Evolutionary conservation across 2,113 vertebrate species (phyloP).

Genomic region (Enhydra lutris): DNA sequence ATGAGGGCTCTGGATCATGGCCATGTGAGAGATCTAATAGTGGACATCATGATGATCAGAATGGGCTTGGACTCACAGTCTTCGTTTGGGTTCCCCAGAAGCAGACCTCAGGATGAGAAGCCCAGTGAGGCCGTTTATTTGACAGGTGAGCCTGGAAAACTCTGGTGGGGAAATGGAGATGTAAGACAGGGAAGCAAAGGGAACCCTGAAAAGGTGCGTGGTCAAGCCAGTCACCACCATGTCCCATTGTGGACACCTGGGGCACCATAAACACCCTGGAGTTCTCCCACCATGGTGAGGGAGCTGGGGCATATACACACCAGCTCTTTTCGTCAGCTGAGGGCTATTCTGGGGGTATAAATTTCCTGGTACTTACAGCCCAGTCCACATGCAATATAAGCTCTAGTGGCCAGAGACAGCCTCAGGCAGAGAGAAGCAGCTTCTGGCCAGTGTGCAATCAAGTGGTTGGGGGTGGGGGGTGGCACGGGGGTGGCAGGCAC

Average conservation of each 20-base stretch:
- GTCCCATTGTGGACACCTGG: background rate
- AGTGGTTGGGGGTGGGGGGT: background rate
- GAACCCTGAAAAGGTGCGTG: background rate
- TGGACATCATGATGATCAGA: background rate
- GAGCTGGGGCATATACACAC: background rate
- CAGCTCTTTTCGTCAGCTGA: rapidly evolving
- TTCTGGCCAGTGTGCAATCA: background rate
- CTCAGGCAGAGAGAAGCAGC: background rate
- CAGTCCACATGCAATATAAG: background rate
- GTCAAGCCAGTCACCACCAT: background rate
- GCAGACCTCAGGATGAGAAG: background rate
- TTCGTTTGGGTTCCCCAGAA: background rate
- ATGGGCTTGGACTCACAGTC: background rate
- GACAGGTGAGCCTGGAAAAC: background rate
- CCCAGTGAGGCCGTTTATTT: background rate
- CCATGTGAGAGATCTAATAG: background rate
- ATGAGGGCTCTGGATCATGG: background rate
- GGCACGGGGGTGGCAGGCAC: background rate
- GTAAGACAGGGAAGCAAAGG: background rate
- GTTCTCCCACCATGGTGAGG: background rate
- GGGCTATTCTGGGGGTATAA: background rate
- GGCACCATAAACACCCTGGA: background rate
- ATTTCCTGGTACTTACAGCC: background rate
- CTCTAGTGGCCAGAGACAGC: background rate
- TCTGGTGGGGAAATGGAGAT: background rate